Conservation (phyloP, 1,140 invertebrate genomes). For the Cotesia chilonis region DNA sequence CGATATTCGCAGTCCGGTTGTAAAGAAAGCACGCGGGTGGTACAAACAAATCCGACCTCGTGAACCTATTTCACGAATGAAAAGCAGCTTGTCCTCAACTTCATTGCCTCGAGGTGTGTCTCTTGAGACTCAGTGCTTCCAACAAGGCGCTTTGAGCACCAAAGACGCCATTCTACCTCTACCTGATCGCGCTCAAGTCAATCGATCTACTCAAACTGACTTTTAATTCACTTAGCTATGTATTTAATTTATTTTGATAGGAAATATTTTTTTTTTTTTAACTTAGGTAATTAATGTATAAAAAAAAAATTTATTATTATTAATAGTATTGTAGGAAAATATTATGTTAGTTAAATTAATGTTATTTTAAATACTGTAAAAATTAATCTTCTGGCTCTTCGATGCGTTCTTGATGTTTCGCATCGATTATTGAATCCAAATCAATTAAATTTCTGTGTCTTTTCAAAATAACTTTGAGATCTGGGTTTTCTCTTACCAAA, state of each 20-base stretch:
- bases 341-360: no score
- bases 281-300: not conserved
- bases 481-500: constrained; percentile 34
- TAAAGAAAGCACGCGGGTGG: constrained; percentile 52
- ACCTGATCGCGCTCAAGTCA: constrained; percentile 45
- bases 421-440: constrained; percentile 40
- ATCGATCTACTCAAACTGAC: constrained; percentile 45
- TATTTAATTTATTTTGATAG: constrained; percentile 3
- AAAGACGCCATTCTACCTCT: constrained; percentile 46
- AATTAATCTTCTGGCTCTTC: not conserved
- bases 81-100: constrained; percentile 23
- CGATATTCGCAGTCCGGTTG: constrained; percentile 44
- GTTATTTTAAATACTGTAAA: no score
- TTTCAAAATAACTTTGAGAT: constrained; percentile 44
- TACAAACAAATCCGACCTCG: constrained; percentile 48
- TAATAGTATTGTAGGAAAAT: not conserved
- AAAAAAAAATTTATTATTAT: not conserved
- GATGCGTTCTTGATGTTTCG: constrained; percentile 9
- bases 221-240: not conserved
- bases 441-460: constrained; percentile 48
- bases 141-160: constrained; percentile 48
- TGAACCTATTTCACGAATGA: constrained; percentile 51
- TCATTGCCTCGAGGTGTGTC: constrained; percentile 39
- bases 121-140: constrained; percentile 49
- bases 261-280: not conserved